Evolutionary conservation across 1,140 invertebrate genomes (phyloP).

Genomic region (Anastatus disparis): DNA sequence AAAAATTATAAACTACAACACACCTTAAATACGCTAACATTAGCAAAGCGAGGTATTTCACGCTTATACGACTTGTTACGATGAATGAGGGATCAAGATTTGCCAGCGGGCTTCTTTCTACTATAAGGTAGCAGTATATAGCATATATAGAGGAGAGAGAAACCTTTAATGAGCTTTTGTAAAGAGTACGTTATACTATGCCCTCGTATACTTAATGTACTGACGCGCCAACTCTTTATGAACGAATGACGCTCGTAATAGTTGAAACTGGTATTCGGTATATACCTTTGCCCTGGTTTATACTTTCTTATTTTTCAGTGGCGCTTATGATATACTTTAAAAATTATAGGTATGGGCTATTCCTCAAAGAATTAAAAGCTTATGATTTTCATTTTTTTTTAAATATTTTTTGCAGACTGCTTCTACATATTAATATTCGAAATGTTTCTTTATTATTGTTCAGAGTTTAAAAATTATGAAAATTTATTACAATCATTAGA

Average conservation of each 20-base stretch:
- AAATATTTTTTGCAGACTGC: too few relatives aligned
- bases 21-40: slow-evolving; percentile 1
- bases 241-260: background rate
- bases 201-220: slow-evolving; percentile 2
- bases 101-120: background rate
- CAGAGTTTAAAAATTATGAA: too few relatives aligned
- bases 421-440: too few relatives aligned
- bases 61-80: background rate
- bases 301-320: background rate
- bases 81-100: slow-evolving; percentile 31
- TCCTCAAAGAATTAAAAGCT: slow-evolving; percentile 19
- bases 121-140: too few relatives aligned
- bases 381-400: too few relatives aligned
- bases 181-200: background rate
- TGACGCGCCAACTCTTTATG: background rate
- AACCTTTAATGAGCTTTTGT: slow-evolving; percentile 31
- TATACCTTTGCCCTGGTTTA: background rate
- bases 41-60: too few relatives aligned
- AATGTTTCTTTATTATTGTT: too few relatives aligned
- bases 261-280: too few relatives aligned
- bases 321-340: slow-evolving; percentile 19
- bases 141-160: background rate
- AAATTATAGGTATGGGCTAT: slow-evolving; percentile 18
- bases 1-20: too few relatives aligned
- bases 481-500: too few relatives aligned